phyloP scores from a whole-genome alignment of 2,888 invertebrate genomes.

The Tenthredo notha region DNA sequence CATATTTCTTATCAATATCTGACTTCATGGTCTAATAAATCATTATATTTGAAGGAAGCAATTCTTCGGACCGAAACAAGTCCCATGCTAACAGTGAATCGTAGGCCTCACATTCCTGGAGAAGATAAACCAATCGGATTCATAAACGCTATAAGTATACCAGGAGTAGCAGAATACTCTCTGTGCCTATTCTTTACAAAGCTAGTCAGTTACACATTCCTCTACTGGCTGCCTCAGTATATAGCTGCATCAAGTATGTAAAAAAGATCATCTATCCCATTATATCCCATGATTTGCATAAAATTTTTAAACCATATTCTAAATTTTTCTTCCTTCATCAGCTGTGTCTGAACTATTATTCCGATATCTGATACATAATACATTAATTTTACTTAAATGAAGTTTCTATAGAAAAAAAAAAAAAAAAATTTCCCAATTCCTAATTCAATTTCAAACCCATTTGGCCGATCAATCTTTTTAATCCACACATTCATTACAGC shows the following conservation, averaged over 20 bases:
- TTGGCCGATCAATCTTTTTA: constrained; percentile 30
- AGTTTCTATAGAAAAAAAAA: not conserved
- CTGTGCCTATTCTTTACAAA: constrained; percentile 97
- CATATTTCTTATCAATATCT: not conserved
- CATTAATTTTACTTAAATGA: not conserved
- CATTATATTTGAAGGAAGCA: constrained; percentile 62
- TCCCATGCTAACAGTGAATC: constrained; percentile 74
- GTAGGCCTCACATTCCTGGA: constrained; percentile 60
- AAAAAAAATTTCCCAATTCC: not conserved
- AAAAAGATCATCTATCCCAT: not conserved
- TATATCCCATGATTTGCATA: constrained; percentile 15
- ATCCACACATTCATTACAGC: constrained; percentile 78
- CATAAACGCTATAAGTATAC: constrained; percentile 89
- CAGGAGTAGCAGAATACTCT: constrained; percentile 96
- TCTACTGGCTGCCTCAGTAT: constrained; percentile 97
- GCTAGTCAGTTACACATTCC: constrained; percentile 97
- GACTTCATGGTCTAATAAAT: not conserved
- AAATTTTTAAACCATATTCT: not conserved
- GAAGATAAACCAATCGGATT: constrained; percentile 86
- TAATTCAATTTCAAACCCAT: not conserved
- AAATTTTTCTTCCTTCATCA: not conserved
- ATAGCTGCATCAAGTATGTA: constrained; percentile 91
- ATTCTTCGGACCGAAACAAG: constrained; percentile 72
- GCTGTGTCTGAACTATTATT: not conserved
- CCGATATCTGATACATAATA: not conserved